A percentile compares a stretch with the other conserved stretches of the same genome.
Evolutionary conservation across 37 sponge, comb jelly and placozoan genomes (phyloP).

Genomic region (Geodia barretti): DNA sequence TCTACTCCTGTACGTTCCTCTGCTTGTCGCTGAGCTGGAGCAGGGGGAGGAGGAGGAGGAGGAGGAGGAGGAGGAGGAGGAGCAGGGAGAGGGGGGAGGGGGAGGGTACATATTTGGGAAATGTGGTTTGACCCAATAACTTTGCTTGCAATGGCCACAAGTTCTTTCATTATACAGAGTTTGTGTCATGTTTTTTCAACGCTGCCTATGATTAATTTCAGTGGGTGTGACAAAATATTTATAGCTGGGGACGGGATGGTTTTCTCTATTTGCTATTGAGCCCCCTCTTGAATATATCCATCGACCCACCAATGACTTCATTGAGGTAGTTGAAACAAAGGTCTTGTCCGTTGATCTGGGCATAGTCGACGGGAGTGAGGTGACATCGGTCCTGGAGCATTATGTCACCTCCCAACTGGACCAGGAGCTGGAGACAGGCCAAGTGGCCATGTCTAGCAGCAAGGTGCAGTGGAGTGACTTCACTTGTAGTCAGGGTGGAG

Average conservation of each 20-base stretch:
- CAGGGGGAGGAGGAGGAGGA: not conserved
- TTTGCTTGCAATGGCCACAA: no score
- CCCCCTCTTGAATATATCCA: no score
- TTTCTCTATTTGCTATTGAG: no score
- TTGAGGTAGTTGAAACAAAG: slow-evolving; percentile 53
- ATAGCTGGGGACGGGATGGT: no score
- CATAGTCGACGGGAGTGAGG: slow-evolving; percentile 57
- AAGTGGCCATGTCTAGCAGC: slow-evolving; percentile 54
- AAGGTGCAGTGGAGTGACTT: slow-evolving; percentile 66
- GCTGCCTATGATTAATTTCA: no score
- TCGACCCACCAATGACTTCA: slow-evolving; percentile 27
- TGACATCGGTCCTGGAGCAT: slow-evolving; percentile 21
- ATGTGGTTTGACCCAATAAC: not conserved
- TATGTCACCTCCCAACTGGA: slow-evolving; percentile 49
- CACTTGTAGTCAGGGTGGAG: slow-evolving; percentile 17
- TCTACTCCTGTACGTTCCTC: slow-evolving; percentile 11
- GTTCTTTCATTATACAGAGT: no score
- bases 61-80: not conserved
- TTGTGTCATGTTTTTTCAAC: no score
- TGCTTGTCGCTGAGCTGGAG: slow-evolving; percentile 20
- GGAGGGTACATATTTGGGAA: no score
- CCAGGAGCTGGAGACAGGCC: slow-evolving; percentile 58
- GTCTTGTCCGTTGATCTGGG: slow-evolving; percentile 31
- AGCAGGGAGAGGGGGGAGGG: not conserved
- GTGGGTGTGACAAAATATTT: no score